A percentile compares a stretch with the other conserved stretches of the same genome.
Evolutionary conservation across 2,797 vertebrate species (phyloP).

Genomic region (Mormyrops boulengeri): DNA sequence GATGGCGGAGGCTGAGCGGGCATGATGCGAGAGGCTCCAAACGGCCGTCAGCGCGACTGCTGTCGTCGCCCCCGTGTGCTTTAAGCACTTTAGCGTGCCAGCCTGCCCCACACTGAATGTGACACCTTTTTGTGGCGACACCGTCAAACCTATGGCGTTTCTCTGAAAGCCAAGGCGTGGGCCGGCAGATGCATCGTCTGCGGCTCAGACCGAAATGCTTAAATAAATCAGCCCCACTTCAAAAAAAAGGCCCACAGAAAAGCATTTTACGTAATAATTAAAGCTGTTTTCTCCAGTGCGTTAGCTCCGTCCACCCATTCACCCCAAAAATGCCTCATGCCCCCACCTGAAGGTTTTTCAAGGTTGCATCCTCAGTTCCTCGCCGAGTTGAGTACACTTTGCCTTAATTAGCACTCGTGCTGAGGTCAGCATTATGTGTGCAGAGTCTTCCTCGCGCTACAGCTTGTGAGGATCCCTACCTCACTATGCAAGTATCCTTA

Average conservation of each 20-base stretch:
- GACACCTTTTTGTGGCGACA: slow-evolving; percentile 52
- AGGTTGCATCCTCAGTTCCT: background rate
- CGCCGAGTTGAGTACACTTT: background rate
- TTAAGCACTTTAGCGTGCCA: slow-evolving; percentile 66
- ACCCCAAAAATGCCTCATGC: background rate
- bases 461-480: background rate
- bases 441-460: background rate
- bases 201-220: background rate
- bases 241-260: background rate
- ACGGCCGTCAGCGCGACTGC: slow-evolving; percentile 65
- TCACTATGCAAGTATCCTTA: background rate
- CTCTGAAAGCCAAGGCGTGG: slow-evolving; percentile 48
- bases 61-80: slow-evolving; percentile 63
- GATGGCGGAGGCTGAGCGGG: slow-evolving; percentile 51
- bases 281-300: background rate
- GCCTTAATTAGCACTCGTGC: slow-evolving; percentile 3
- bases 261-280: background rate
- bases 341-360: background rate
- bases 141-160: slow-evolving; percentile 59
- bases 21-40: slow-evolving; percentile 58
- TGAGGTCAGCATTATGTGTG: background rate
- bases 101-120: slow-evolving; percentile 62
- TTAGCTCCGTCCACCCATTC: background rate
- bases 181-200: slow-evolving; percentile 48
- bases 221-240: background rate